Evolutionary conservation across 1,140 invertebrate species (phyloP).

Genomic region (Drosophila serrata): DNA sequence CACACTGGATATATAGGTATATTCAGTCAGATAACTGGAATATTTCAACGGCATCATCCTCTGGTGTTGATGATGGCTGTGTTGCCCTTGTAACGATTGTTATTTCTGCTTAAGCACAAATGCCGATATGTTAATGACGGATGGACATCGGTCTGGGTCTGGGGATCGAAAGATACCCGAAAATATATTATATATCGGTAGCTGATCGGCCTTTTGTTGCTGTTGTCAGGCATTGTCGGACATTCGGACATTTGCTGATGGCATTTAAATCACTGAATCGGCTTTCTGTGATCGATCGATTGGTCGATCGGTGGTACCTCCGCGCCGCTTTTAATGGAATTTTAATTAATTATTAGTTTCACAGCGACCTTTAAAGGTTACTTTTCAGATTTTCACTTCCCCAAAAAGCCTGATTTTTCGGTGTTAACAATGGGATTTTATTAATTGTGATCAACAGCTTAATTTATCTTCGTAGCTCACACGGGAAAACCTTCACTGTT

Average conservation of each 20-base stretch:
- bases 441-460: not conserved
- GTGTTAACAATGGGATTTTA: constrained; percentile 16
- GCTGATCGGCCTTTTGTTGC: constrained; percentile 57
- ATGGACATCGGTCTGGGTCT: constrained; percentile 42
- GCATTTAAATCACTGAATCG: constrained; percentile 69
- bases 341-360: constrained; percentile 76
- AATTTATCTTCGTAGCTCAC: constrained; percentile 4
- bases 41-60: constrained; percentile 29
- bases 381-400: constrained; percentile 22
- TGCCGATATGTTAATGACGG: constrained; percentile 72
- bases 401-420: constrained; percentile 3
- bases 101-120: constrained; percentile 38
- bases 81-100: constrained; percentile 78
- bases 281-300: constrained; percentile 56
- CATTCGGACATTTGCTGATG: constrained; percentile 56
- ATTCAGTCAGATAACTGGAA: constrained; percentile 56
- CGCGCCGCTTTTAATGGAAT: constrained; percentile 67
- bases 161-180: constrained; percentile 14
- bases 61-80: constrained; percentile 17
- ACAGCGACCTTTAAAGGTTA: constrained; percentile 54
- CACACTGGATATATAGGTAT: constrained; percentile 19
- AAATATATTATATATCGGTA: constrained; percentile 49
- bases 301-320: constrained; percentile 32
- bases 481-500: not conserved
- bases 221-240: constrained; percentile 29